Percentiles rank a stretch among this genome's conserved stretches.
phyloP scores from a whole-genome alignment of 2,113 vertebrate genomes.

The Paradoxurus hermaphroditus region DNA sequence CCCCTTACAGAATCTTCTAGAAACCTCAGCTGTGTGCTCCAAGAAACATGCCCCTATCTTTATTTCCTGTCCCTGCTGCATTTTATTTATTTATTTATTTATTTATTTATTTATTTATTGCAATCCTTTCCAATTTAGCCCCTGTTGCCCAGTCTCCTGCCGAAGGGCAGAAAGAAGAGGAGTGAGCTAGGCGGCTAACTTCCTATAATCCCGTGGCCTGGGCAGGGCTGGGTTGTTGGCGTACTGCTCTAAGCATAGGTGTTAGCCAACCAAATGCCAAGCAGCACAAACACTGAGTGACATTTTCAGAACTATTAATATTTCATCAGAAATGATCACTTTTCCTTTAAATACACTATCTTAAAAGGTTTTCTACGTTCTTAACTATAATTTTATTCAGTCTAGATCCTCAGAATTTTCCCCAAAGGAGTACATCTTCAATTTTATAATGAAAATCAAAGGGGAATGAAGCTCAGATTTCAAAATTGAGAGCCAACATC shows the following conservation, averaged over 20 bases:
- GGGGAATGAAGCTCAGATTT: constrained; percentile 44
- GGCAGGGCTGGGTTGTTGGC: neutral
- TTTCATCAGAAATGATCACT: constrained; percentile 78
- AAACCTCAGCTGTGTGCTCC: neutral
- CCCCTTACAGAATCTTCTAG: neutral
- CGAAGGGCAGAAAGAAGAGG: neutral
- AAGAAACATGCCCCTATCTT: neutral
- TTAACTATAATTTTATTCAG: constrained; percentile 77
- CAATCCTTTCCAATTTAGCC: neutral
- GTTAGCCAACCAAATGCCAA: constrained; percentile 76
- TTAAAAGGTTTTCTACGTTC: constrained; percentile 77
- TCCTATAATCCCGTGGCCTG: constrained; percentile 15
- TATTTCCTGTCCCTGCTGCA: neutral
- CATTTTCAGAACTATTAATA: constrained; percentile 79
- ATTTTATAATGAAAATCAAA: constrained; percentile 72
- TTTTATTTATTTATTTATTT: too few relatives aligned
- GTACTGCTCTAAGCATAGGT: constrained; percentile 48
- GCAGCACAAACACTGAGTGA: constrained; percentile 75
- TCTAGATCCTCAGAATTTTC: constrained; percentile 68
- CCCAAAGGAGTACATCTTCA: constrained; percentile 73
- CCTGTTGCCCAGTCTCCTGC: neutral
- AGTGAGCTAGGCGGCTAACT: neutral
- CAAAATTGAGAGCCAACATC: constrained; percentile 71
- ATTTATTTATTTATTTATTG: too few relatives aligned
- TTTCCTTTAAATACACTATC: constrained; percentile 72